A percentile compares a stretch with the other conserved stretches of the same genome.
phyloP scores from a whole-genome alignment of 2,113 vertebrate genomes.

The Corythornis madagascariensis region DNA sequence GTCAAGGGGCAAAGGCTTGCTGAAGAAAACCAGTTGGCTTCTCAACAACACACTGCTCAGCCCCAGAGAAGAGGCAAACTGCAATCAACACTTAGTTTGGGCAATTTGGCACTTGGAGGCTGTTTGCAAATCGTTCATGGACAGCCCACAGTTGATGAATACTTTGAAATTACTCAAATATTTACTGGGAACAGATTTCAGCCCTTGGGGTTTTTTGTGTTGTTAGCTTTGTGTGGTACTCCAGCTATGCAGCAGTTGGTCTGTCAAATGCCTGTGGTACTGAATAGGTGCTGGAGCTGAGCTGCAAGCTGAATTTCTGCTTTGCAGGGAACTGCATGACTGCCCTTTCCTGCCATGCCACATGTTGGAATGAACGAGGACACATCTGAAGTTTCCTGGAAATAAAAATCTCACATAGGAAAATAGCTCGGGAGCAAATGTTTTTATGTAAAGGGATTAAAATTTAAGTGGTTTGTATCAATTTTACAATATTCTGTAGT shows the following conservation, averaged over 20 bases:
- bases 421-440: neutral
- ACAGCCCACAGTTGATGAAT: slow-evolving; percentile 12
- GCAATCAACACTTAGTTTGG: neutral
- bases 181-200: slow-evolving; percentile 56
- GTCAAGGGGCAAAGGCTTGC: neutral
- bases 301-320: neutral
- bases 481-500: neutral
- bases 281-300: neutral
- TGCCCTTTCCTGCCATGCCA: neutral
- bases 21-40: neutral
- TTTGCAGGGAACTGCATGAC: neutral
- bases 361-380: neutral
- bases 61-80: neutral
- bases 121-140: neutral
- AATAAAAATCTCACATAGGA: neutral
- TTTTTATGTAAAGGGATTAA: slow-evolving; percentile 4
- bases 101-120: slow-evolving; percentile 12
- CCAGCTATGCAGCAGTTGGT: slow-evolving; percentile 14
- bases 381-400: neutral
- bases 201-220: neutral
- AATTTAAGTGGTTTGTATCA: neutral
- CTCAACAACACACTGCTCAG: neutral
- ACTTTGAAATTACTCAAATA: slow-evolving; percentile 50
- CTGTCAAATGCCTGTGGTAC: neutral
- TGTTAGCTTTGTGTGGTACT: neutral